Evolutionary conservation across 2,113 vertebrate genomes (phyloP).

Genomic region (Dendropsophus ebraccatus): DNA sequence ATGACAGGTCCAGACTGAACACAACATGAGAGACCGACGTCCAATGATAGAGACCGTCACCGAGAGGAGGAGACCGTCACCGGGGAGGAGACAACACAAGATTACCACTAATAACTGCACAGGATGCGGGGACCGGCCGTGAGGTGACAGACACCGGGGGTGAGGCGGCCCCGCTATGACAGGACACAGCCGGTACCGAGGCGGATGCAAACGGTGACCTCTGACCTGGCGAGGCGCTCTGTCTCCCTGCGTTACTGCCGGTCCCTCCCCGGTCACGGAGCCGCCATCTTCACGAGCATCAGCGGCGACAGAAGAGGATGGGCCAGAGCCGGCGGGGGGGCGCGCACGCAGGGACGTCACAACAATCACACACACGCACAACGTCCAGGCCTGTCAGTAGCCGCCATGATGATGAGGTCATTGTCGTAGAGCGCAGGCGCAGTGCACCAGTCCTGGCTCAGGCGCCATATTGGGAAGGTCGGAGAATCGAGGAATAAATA

Average conservation of each 20-base stretch:
- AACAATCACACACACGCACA: not conserved
- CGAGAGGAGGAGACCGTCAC: not conserved
- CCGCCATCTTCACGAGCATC: constrained; percentile 35
- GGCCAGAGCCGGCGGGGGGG: not conserved
- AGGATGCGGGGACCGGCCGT: too few species aligned
- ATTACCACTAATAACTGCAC: too few species aligned
- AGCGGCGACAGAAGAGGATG: constrained; percentile 40
- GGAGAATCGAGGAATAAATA: not conserved
- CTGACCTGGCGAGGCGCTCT: constrained; percentile 17
- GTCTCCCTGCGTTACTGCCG: not conserved
- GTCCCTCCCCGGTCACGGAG: constrained; percentile 26
- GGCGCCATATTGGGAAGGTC: constrained; percentile 36
- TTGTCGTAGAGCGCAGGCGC: not conserved
- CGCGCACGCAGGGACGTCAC: not conserved
- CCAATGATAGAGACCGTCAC: too few species aligned
- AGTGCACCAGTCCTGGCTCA: too few species aligned
- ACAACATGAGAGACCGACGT: too few species aligned
- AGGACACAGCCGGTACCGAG: not conserved
- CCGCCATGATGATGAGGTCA: not conserved
- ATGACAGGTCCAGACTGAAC: too few species aligned
- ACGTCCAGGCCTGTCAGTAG: not conserved
- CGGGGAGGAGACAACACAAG: not conserved
- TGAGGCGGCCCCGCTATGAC: not conserved
- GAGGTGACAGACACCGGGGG: not conserved
- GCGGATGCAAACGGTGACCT: not conserved